Conservation (phyloP, 1,140 invertebrate species). For the Diorhabda sublineata region DNA sequence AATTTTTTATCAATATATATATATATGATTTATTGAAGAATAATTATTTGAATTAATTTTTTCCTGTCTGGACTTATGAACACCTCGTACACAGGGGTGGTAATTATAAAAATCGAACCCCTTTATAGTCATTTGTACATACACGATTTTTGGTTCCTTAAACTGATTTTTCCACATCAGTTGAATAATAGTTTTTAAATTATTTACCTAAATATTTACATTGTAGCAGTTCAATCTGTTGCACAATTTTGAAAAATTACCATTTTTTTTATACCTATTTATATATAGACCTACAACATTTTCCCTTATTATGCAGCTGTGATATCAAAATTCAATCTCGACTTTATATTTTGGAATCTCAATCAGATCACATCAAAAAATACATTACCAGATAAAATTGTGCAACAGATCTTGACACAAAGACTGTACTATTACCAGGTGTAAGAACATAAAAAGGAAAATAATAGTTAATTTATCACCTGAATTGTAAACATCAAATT, state of each 20-base stretch:
- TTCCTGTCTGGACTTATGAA: neutral
- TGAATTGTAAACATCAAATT: no score
- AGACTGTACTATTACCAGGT: neutral
- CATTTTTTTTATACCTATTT: neutral
- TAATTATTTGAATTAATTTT: no score
- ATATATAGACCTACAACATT: neutral
- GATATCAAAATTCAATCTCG: no score
- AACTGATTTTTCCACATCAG: neutral
- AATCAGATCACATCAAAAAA: neutral
- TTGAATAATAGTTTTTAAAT: conserved; percentile 4
- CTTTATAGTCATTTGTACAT: conserved; percentile 21
- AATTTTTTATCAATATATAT: no score
- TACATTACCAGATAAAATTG: neutral
- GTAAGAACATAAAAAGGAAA: no score
- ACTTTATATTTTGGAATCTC: conserved; percentile 1
- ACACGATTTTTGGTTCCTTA: conserved; percentile 17
- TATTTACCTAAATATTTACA: neutral
- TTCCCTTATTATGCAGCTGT: neutral
- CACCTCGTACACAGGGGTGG: neutral
- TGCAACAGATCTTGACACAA: neutral
- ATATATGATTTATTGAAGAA: no score
- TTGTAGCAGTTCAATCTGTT: conserved; percentile 5
- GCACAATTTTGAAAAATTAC: conserved; percentile 8
- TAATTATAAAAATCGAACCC: neutral
- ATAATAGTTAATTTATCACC: no score